Conservation (phyloP, 2,113 vertebrate species). For the Lamprologus ornatipinnis region DNA sequence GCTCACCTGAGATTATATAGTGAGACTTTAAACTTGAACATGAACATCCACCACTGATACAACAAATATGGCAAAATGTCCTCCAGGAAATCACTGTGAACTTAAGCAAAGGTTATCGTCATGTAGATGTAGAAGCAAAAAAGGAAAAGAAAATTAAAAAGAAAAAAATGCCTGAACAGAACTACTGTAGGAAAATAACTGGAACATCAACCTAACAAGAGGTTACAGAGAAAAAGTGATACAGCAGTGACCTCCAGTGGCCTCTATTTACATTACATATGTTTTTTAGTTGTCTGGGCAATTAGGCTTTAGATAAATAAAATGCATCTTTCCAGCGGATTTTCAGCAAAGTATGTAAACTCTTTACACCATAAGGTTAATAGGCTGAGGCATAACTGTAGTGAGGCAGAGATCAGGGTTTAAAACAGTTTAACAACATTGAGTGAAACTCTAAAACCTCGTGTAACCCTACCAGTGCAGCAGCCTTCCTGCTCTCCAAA, state of each 20-base stretch:
- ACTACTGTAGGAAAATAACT: background rate
- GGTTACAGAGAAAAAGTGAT: background rate
- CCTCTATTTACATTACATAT: background rate
- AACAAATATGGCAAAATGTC: background rate
- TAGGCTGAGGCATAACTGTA: fast-evolving
- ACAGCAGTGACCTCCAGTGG: background rate
- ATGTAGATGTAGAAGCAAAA: background rate
- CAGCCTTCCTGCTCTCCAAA: background rate
- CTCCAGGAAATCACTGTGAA: background rate
- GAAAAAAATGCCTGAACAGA: background rate
- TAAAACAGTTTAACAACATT: fast-evolving
- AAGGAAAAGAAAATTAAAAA: fast-evolving
- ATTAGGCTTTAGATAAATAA: background rate
- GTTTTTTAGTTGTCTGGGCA: background rate
- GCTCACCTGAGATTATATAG: background rate
- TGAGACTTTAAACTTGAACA: background rate
- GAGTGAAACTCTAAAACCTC: fast-evolving
- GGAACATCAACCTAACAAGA: background rate
- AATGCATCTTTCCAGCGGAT: background rate
- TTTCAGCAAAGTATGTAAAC: background rate
- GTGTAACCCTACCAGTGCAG: background rate
- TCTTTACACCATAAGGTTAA: fast-evolving
- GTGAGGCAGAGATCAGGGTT: background rate
- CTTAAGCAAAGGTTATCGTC: fast-evolving
- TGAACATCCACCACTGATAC: fast-evolving